Base-by-base conservation (phyloP, 2,113 vertebrate species). In the Brachyistius frenatus region DNA sequence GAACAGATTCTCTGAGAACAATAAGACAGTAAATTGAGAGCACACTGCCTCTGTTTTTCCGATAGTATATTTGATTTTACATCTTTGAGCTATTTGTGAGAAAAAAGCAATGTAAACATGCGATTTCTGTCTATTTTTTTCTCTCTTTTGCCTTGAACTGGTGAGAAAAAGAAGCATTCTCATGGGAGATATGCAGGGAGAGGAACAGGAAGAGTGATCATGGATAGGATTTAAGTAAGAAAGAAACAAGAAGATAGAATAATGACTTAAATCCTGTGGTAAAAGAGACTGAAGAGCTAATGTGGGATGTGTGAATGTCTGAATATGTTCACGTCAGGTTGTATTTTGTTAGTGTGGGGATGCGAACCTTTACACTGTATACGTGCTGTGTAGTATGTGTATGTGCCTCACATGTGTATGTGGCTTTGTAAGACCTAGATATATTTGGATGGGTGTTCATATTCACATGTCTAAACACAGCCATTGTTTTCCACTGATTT, bases 111-210 rank as follows among this genome's bases (percentile, higher is more conserved):
- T 23, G 23, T 23, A 23, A 23, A 23, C 23, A 23, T 23, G 23
- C 23, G 23, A 23, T 44, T 41, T 60, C 36, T 23, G 7, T 44
- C 16, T 57, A 7, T 55, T 77, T 54, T 9, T 36, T 15, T 70
- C n/a, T 41, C 15, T 61, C 76, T 86, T 7, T 68, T 11, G n/a
- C 33, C 13, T 68, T 64, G 67, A 70, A 50, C 66, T 63, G 47
- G 1, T 36, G 62, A 79, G 32, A 63, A 68, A 66, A 81, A 74
- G 60, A 54, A 54, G 49, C 35, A 46, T 80, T 80, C 44, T 68
- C 16, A 35, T 55, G 63, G 50, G 66, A 55, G 49, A 71, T 35
- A 44, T 62, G 37, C 39, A 70, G 53, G 49, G n/a, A 52, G 50
- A 74, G 39, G 52, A 61, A 57, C 5, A 13, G 50, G 49, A 53